Conservation (phyloP, 1,140 invertebrate genomes). For the Chrysomallon squamiferum region DNA sequence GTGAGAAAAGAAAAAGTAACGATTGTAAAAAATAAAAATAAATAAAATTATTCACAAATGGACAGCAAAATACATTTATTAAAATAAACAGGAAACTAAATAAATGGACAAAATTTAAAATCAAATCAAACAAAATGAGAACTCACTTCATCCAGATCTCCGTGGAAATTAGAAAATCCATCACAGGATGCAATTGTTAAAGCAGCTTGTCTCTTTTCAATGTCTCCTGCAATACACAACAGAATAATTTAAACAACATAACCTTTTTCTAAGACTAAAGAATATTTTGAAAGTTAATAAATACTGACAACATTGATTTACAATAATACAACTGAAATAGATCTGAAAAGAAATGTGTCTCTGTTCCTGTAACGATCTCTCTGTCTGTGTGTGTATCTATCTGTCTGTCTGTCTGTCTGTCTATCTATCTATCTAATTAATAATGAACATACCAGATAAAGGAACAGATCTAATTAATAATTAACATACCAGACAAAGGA, state of each 20-base stretch:
- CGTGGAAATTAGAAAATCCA: conserved; percentile 22
- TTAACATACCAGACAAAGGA: conserved; percentile 18
- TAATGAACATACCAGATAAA: neutral
- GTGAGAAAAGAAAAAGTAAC: too few relatives aligned
- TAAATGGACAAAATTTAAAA: too few relatives aligned
- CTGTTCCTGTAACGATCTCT: too few relatives aligned
- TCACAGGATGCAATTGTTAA: conserved; percentile 30
- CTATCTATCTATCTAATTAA: neutral
- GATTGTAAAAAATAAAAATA: too few relatives aligned
- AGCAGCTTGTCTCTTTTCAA: conserved; percentile 24
- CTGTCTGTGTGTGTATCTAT: too few relatives aligned
- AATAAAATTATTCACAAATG: too few relatives aligned
- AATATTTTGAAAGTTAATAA: neutral
- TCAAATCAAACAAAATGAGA: too few relatives aligned
- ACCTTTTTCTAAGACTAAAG: neutral
- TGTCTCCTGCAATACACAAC: conserved; percentile 18
- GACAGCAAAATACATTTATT: too few relatives aligned
- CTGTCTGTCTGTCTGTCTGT: too few relatives aligned
- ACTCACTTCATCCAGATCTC: conserved; percentile 37
- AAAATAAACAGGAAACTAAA: too few relatives aligned
- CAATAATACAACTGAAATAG: too few relatives aligned
- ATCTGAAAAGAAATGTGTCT: too few relatives aligned
- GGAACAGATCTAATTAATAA: conserved; percentile 1
- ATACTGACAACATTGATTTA: neutral
- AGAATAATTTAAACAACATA: neutral